phyloP scores from a whole-genome alignment of 64 coral and sea anemone genomes.

The Anthopleura sola region DNA sequence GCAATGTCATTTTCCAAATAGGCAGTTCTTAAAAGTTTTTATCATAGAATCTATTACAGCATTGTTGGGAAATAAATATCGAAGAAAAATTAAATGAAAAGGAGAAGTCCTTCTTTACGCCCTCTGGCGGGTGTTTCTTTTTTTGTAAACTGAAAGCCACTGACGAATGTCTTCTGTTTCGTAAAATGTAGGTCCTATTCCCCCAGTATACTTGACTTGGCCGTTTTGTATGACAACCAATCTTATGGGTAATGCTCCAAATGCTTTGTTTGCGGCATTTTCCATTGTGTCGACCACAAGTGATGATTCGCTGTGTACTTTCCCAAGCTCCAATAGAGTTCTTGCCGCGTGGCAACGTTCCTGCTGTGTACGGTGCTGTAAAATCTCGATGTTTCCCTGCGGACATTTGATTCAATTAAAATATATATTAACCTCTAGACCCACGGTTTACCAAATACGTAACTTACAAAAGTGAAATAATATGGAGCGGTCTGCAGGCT shows the following conservation, averaged over 20 bases:
- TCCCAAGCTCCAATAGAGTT: background rate
- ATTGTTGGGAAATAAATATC: background rate
- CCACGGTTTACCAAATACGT: background rate
- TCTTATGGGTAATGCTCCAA: slow-evolving; percentile 60
- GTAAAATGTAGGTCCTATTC: slow-evolving; percentile 70
- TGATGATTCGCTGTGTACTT: background rate
- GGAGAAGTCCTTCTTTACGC: background rate
- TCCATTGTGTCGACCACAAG: slow-evolving; percentile 62
- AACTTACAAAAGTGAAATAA: background rate
- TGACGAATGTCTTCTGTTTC: slow-evolving; percentile 45
- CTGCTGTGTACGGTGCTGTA: slow-evolving; percentile 31
- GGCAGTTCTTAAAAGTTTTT: too few species aligned
- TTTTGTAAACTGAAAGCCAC: slow-evolving; percentile 47
- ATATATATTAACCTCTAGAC: slow-evolving; percentile 12
- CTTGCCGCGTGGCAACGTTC: slow-evolving; percentile 59
- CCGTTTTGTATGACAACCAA: slow-evolving; percentile 62
- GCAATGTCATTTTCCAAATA: too few species aligned
- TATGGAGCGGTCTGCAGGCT: background rate
- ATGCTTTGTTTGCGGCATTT: slow-evolving; percentile 55
- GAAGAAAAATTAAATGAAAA: background rate
- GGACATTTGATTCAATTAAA: background rate
- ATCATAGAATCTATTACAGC: too few species aligned
- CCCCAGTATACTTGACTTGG: slow-evolving; percentile 55
- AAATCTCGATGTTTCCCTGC: slow-evolving; percentile 53
- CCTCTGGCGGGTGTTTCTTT: slow-evolving; percentile 17